A percentile compares a stretch with the other conserved stretches of the same genome.
Evolutionary conservation across 30 jellyfish, hydroid and myxozoan genomes (phyloP).

Genomic region (Pseudorhiza aurosa): DNA sequence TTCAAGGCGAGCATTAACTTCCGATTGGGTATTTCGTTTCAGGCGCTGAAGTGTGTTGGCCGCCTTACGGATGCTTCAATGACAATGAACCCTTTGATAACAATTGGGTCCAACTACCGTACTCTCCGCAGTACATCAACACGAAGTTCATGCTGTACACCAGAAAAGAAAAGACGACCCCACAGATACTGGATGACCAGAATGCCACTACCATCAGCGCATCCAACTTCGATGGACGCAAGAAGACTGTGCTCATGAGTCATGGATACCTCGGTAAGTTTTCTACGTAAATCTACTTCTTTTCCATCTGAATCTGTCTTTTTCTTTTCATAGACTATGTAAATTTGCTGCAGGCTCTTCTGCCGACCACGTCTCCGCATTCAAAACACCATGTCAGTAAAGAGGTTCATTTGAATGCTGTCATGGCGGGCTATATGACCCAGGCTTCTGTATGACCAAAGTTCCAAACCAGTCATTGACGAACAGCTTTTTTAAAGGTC

Average conservation of each 20-base stretch:
- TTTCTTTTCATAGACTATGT: no score
- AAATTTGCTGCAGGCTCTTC: no score
- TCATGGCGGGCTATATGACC: no score
- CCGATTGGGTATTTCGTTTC: background rate
- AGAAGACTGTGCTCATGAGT: constrained; percentile 57
- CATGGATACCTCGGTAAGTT: constrained; percentile 92
- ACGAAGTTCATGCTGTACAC: constrained; percentile 71
- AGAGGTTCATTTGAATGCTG: no score
- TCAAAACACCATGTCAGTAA: no score
- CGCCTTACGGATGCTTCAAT: constrained; percentile 86
- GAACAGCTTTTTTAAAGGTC: no score
- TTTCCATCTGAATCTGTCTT: no score
- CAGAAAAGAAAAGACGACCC: constrained; percentile 29
- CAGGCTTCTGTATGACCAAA: no score
- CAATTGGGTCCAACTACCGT: constrained; percentile 76
- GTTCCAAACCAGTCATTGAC: no score
- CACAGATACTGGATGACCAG: constrained; percentile 43
- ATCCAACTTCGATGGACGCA: constrained; percentile 56
- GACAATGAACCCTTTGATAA: constrained; percentile 71
- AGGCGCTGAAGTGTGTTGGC: constrained; percentile 79
- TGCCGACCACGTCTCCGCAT: no score
- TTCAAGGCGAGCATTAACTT: no score
- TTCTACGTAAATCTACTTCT: no score
- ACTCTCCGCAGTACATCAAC: constrained; percentile 51
- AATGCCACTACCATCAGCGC: constrained; percentile 27